A percentile compares a stretch with the other conserved stretches of the same genome.
These are phyloP conservation scores for Hydrozoanthus tunicans DNA, from an alignment of 64 coral and sea anemone genomes.

Conservation along the genomic window DNA sequence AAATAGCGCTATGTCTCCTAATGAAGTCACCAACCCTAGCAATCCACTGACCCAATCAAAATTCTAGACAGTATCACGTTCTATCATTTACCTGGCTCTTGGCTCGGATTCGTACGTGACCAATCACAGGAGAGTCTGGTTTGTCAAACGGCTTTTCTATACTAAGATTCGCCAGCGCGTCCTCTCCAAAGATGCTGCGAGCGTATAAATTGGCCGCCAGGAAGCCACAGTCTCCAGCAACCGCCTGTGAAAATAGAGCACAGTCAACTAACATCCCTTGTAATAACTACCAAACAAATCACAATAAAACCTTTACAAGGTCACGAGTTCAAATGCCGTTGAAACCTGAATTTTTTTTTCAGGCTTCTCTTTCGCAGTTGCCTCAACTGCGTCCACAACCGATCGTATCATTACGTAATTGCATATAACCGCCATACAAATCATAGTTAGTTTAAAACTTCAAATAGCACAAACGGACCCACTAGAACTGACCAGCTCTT, in stretches of 20 bases:
- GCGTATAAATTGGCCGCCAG: conserved; percentile 98
- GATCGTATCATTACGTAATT: too few species aligned
- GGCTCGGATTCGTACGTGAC: conserved; percentile 95
- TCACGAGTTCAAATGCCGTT: too few species aligned
- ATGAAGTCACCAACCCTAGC: not conserved
- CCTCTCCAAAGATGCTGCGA: conserved; percentile 98
- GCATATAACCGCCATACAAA: too few species aligned
- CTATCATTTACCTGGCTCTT: conserved; percentile 86
- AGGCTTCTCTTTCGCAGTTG: too few species aligned
- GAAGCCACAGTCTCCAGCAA: conserved; percentile 92
- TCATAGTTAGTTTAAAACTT: too few species aligned
- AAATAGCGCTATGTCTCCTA: too few species aligned
- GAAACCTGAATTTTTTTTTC: too few species aligned
- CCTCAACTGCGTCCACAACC: too few species aligned
- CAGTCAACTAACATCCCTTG: not conserved
- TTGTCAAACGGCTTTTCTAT: conserved; percentile 88
- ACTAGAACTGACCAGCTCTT: too few species aligned
- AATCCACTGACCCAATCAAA: not conserved
- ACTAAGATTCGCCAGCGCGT: conserved; percentile 93
- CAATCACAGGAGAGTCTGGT: conserved; percentile 79
- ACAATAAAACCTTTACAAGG: too few species aligned
- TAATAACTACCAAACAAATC: too few species aligned
- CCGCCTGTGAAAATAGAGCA: conserved; percentile 62
- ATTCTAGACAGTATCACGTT: not conserved
- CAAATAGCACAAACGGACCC: too few species aligned